Evolutionary conservation across 1,140 invertebrate species (phyloP).

Genomic region (Euwallacea fornicatus): DNA sequence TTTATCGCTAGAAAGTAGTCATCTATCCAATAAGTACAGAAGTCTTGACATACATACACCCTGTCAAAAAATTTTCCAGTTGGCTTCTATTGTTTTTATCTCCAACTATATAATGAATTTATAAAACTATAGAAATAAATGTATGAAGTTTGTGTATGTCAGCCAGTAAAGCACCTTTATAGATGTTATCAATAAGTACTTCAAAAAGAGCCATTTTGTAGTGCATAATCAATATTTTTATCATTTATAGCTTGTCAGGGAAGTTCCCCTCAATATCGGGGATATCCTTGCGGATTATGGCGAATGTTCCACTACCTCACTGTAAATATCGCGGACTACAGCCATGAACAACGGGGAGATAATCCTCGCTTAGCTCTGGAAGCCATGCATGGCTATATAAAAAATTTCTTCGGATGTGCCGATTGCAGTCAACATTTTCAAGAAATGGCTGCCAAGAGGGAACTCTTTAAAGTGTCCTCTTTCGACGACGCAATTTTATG

Average conservation of each 20-base stretch:
- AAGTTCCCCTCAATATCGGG: conserved; percentile 70
- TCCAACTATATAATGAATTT: no score
- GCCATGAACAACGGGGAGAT: conserved; percentile 50
- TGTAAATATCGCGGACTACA: conserved; percentile 68
- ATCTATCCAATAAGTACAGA: not conserved
- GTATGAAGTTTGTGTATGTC: no score
- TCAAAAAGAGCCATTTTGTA: no score
- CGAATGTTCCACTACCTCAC: conserved; percentile 92
- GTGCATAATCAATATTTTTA: no score
- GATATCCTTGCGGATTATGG: conserved; percentile 97
- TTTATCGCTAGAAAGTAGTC: not conserved
- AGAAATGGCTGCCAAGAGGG: conserved; percentile 70
- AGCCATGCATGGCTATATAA: conserved; percentile 86
- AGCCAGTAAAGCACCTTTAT: no score
- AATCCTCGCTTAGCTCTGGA: conserved; percentile 70
- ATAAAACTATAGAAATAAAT: no score
- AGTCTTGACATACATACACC: no score
- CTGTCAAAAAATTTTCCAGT: not conserved
- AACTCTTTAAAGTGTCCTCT: conserved; percentile 68
- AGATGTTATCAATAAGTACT: no score
- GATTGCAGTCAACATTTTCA: conserved; percentile 90
- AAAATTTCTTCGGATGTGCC: conserved; percentile 91
- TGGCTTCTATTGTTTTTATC: no score
- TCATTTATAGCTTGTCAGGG: conserved; percentile 70
- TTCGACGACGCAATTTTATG: conserved; percentile 82